Conservation (phyloP, 1,140 invertebrate species). For the Pseudomyrmex gracilis region DNA sequence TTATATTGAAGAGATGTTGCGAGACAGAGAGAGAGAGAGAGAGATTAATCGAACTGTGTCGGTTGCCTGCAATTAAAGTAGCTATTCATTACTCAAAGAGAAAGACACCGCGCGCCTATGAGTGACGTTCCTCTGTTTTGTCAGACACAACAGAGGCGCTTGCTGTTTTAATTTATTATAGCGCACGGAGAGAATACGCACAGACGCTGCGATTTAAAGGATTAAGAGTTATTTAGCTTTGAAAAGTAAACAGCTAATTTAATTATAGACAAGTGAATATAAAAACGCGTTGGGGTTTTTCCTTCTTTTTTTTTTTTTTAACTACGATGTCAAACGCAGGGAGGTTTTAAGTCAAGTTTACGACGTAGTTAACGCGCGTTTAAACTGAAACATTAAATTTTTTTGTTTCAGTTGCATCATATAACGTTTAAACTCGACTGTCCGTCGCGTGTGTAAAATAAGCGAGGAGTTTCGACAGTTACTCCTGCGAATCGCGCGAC, state of each 20-base stretch:
- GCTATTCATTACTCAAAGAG: conserved; percentile 32
- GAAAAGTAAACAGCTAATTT: conserved; percentile 2
- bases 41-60: conserved; percentile 53
- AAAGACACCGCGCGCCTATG: background rate
- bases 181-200: background rate
- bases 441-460: background rate
- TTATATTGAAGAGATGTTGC: background rate
- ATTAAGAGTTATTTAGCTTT: conserved; percentile 15
- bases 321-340: too few species aligned
- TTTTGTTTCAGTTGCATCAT: too few species aligned
- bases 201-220: background rate
- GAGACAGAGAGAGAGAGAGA: too few species aligned
- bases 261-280: conserved; percentile 4
- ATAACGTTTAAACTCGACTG: background rate
- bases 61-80: conserved; percentile 38
- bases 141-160: background rate
- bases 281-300: background rate
- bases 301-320: background rate
- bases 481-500: conserved; percentile 27
- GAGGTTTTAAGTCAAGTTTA: too few species aligned
- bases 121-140: conserved; percentile 17
- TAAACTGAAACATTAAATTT: too few species aligned
- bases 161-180: background rate
- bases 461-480: conserved; percentile 23
- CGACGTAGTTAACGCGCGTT: too few species aligned